A percentile compares a stretch with the other conserved stretches of the same genome.
Conservation (phyloP, 2,113 vertebrate species). For the Shinisaurus crocodilurus region DNA sequence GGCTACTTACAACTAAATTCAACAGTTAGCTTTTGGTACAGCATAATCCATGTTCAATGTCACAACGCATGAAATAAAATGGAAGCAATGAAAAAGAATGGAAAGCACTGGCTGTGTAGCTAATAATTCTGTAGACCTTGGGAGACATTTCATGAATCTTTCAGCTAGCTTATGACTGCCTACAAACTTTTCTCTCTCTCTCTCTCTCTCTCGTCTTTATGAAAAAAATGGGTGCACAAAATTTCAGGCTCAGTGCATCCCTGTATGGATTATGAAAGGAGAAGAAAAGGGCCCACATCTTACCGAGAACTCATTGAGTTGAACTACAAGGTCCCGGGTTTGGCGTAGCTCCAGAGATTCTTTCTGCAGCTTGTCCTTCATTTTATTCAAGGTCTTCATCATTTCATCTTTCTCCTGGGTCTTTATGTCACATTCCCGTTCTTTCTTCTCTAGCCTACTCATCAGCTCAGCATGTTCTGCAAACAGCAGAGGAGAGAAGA, state of each 20-base stretch:
- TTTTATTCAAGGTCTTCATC: slow-evolving; percentile 99
- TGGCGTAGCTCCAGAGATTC: slow-evolving; percentile 93
- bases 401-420: slow-evolving; percentile 97
- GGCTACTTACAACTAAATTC: neutral
- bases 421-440: slow-evolving; percentile 95
- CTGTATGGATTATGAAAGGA: slow-evolving; percentile 45
- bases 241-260: slow-evolving; percentile 7
- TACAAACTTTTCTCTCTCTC: neutral
- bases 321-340: slow-evolving; percentile 87
- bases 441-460: slow-evolving; percentile 91
- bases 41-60: neutral
- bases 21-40: neutral
- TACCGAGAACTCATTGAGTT: slow-evolving; percentile 89
- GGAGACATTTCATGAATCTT: neutral
- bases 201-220: neutral
- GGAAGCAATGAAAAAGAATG: neutral
- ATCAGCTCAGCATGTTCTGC: slow-evolving; percentile 92
- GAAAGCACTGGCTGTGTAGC: neutral
- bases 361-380: slow-evolving; percentile 97
- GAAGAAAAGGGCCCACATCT: slow-evolving; percentile 44
- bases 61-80: neutral
- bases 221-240: neutral
- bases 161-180: neutral
- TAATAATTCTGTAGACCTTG: neutral
- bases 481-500: neutral